phyloP scores from a whole-genome alignment of 2,113 vertebrate genomes.

The Pantherophis guttatus region DNA sequence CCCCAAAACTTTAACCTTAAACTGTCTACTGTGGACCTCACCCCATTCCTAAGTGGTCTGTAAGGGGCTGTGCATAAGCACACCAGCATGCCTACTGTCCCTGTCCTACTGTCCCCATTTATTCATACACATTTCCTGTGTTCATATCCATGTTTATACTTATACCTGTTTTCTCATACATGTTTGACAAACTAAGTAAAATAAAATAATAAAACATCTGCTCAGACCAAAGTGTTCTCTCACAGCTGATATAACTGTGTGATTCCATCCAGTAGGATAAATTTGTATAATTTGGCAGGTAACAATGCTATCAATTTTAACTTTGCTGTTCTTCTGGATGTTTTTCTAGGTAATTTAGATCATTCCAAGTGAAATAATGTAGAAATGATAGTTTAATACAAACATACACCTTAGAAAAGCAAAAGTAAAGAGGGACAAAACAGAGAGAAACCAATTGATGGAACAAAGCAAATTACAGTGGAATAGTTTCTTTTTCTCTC shows the following conservation, averaged over 20 bases:
- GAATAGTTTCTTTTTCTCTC: not conserved
- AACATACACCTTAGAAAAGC: conserved; percentile 21
- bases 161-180: no score
- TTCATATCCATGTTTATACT: no score
- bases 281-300: not conserved
- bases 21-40: no score
- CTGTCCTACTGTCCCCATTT: no score
- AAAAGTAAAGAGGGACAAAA: not conserved
- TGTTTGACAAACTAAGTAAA: no score
- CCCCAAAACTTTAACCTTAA: no score
- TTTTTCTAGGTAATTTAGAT: conserved; percentile 1
- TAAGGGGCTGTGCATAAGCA: no score
- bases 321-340: not conserved
- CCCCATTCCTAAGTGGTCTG: no score
- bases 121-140: no score
- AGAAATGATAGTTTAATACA: conserved; percentile 9
- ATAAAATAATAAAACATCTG: not conserved
- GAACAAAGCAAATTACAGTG: not conserved
- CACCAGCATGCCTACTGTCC: no score
- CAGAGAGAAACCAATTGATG: not conserved
- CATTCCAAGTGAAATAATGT: not conserved
- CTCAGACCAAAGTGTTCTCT: not conserved
- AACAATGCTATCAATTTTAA: not conserved
- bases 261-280: not conserved
- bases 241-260: not conserved